These are phyloP conservation scores for Octopus sinensis DNA, from an alignment of 1,140 invertebrate genomes.

Conservation along the genomic window DNA sequence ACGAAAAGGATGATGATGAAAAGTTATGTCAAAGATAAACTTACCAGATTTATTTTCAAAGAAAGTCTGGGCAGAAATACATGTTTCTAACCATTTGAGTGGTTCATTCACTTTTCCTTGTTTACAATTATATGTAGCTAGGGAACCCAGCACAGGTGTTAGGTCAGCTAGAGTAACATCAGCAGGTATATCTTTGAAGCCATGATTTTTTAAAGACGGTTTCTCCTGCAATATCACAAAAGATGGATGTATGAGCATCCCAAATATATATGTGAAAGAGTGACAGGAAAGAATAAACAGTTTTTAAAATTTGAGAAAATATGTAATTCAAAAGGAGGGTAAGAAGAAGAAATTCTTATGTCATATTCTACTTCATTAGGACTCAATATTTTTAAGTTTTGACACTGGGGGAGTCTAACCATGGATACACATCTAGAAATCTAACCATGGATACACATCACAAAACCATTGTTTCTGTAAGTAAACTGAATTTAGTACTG, in stretches of 20 bases:
- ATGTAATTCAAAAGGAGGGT: not conserved
- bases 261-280: not conserved
- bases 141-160: constrained; percentile 8
- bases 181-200: constrained; percentile 13
- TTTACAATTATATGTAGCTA: constrained; percentile 13
- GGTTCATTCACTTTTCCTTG: not conserved
- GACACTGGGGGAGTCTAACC: too few relatives aligned
- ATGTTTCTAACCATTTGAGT: constrained; percentile 26
- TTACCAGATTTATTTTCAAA: constrained; percentile 38
- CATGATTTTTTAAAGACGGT: constrained; percentile 14
- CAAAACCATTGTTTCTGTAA: too few relatives aligned
- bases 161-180: constrained; percentile 15
- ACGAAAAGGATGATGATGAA: not conserved
- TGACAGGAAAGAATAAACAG: not conserved
- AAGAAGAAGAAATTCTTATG: too few relatives aligned
- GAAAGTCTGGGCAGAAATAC: constrained; percentile 32
- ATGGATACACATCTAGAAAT: too few relatives aligned
- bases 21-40: not conserved
- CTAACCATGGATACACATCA: too few relatives aligned
- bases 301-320: not conserved
- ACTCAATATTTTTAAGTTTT: too few relatives aligned
- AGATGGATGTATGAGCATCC: not conserved
- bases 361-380: too few relatives aligned
- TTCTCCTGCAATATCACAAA: not conserved
- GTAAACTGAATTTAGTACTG: too few relatives aligned